These are phyloP conservation scores for Zaprionus davidi DNA, from an alignment of 1,140 invertebrate genomes.

Conservation along the genomic window DNA sequence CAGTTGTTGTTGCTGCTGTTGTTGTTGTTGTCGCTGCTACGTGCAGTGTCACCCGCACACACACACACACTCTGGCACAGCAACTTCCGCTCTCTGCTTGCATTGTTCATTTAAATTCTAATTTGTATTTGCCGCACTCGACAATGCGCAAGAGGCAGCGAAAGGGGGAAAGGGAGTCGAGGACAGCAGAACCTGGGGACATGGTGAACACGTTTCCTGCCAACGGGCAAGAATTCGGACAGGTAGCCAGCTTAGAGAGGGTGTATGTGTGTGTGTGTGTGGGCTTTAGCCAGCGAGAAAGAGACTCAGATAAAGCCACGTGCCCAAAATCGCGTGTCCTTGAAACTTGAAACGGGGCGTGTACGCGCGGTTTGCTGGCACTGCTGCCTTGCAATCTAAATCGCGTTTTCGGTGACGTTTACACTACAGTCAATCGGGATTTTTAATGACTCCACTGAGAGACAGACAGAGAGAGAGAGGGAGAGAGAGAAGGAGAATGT, in stretches of 20 bases:
- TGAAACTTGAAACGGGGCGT: conserved; percentile 57
- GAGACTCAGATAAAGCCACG: conserved; percentile 34
- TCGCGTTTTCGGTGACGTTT: conserved; percentile 46
- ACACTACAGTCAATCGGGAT: conserved; percentile 27
- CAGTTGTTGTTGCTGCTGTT: conserved; percentile 31
- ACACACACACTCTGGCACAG: conserved; percentile 42
- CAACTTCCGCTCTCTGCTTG: conserved; percentile 73
- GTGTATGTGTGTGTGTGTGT: background rate
- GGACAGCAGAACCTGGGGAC: conserved; percentile 23
- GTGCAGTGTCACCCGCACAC: conserved; percentile 63
- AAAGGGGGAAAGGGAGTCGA: conserved; percentile 35
- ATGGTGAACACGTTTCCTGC: conserved; percentile 65
- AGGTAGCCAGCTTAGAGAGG: conserved; percentile 27
- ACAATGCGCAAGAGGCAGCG: conserved; percentile 44
- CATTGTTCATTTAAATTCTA: conserved; percentile 83
- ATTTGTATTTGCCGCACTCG: conserved; percentile 80
- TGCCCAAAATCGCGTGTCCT: conserved; percentile 69
- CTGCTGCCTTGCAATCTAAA: conserved; percentile 45
- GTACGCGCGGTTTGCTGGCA: conserved; percentile 38
- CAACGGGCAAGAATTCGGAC: conserved; percentile 54
- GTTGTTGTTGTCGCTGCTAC: conserved; percentile 42
- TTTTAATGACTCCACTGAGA: conserved; percentile 36
- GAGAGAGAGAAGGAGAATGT: background rate
- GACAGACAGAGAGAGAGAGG: background rate
- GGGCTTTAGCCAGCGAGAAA: background rate